Conservation (phyloP, 2,113 vertebrate genomes). For the Cochlearius cochlearius region DNA sequence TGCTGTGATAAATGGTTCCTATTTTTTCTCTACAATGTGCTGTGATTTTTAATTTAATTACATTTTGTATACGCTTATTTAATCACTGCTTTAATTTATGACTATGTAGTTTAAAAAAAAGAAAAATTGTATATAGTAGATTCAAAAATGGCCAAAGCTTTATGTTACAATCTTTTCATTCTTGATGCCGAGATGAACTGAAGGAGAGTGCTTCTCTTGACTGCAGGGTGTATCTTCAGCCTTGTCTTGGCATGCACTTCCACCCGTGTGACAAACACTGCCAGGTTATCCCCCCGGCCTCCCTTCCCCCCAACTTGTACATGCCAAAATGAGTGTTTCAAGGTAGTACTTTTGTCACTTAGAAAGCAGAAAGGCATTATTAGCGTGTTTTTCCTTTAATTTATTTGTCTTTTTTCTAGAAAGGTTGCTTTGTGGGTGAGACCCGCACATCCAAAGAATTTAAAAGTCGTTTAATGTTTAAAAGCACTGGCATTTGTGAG, state of each 20-base stretch:
- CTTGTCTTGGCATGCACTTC: constrained; percentile 86
- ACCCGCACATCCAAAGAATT: constrained; percentile 88
- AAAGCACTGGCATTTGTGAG: constrained; percentile 90
- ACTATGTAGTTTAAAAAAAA: constrained; percentile 84
- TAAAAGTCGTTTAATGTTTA: constrained; percentile 80
- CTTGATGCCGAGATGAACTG: constrained; percentile 80
- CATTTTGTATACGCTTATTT: constrained; percentile 89
- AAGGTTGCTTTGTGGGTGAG: constrained; percentile 84
- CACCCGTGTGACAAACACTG: constrained; percentile 89
- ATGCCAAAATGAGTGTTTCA: constrained; percentile 83
- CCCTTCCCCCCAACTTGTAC: constrained; percentile 71
- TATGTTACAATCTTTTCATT: constrained; percentile 89
- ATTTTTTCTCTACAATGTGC: constrained; percentile 87
- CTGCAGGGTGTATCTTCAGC: constrained; percentile 82
- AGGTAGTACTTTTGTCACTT: constrained; percentile 82
- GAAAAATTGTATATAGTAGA: constrained; percentile 94
- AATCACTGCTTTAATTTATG: constrained; percentile 94
- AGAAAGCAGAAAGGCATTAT: constrained; percentile 81
- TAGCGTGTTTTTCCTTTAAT: constrained; percentile 74
- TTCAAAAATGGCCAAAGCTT: constrained; percentile 82
- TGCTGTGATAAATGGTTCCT: constrained; percentile 92
- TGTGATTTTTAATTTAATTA: constrained; percentile 92
- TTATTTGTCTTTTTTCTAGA: constrained; percentile 82
- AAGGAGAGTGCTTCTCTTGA: constrained; percentile 75
- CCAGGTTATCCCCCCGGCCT: constrained; percentile 74